Percentiles rank a stretch among this genome's conserved stretches.
Evolutionary conservation across 2,113 vertebrate species (phyloP).

Genomic region (Romanogobio albipinnatus): DNA sequence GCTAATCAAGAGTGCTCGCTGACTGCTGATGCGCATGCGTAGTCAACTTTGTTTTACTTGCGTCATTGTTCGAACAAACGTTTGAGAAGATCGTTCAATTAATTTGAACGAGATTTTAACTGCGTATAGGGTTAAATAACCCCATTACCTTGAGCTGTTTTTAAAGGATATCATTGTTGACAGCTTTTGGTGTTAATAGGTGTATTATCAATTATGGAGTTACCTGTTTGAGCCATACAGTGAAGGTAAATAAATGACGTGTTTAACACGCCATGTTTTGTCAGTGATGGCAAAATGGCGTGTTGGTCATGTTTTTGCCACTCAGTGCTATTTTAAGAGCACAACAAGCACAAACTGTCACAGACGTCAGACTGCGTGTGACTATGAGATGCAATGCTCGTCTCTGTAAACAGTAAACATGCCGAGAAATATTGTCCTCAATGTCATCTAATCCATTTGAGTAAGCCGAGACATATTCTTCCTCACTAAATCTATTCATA

Average conservation of each 20-base stretch:
- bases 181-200: background rate
- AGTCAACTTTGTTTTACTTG: background rate
- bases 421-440: background rate
- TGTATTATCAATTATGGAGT: background rate
- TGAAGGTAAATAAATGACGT: background rate
- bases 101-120: background rate
- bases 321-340: constrained; percentile 35
- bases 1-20: background rate
- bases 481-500: background rate
- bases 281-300: constrained; percentile 41
- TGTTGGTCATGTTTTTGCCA: constrained; percentile 36
- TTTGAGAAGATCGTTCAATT: background rate
- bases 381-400: background rate
- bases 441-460: background rate
- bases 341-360: constrained; percentile 27
- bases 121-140: background rate
- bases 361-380: constrained; percentile 33
- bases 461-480: background rate
- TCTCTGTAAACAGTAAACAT: constrained; percentile 44
- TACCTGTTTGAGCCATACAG: background rate
- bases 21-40: constrained; percentile 16
- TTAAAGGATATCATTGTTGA: background rate
- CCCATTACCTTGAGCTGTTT: background rate
- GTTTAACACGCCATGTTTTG: constrained; percentile 9
- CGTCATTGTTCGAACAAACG: background rate